Evolutionary conservation across 2,797 vertebrate species (phyloP), one percentile per base, ranked within the genome.

Genomic region (Lemur catta): DNA sequence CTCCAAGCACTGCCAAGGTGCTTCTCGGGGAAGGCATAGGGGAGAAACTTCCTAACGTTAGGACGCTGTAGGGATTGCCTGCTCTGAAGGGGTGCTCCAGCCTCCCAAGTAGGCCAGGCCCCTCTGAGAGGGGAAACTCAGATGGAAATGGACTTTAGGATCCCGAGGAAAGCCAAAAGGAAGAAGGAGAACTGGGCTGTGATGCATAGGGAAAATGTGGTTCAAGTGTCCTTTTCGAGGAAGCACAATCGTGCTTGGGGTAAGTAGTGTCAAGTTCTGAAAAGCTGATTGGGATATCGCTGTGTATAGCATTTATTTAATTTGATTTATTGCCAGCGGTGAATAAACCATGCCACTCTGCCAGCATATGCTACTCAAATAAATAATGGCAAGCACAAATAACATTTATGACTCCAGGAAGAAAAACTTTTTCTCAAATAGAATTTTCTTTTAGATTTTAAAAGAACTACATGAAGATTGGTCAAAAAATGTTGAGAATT

Each of bases 401-500:
- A 78, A 76, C 33, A 55, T 35, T 72, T 57, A 79, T 1, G 22
- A 55, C 33, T 89, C 35, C 12, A 80, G 46, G 38, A 89, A 90
- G 57, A 88, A 72, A 89, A 71, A 8, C 22, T 55, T 52, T 92
- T 67, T 91, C 43, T 75, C 46, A 79, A 95, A 67, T 84, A 75
- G 26, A 93, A 43, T 69, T 80, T 72, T 91, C 88, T 89, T 86
- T 92, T 87, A 69, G 7, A 87, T 78, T 95, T 96, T 84, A 88
- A 95, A 95, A 89, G 52, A 82, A 96, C 71, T 72, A 91, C 12
- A 57, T 78, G 14, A 87, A 61, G 91, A 76, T 81, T 86, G 57
- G 41, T 55, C 26, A 24, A 96, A 95, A 97, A 93, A 76, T 33
- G 18, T 24, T 94, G 75, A 93, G 86, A 93, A 86, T 76, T 15